Evolutionary conservation across 1,140 invertebrate genomes (phyloP), one percentile per base, ranked within the genome.

Genomic region (Zaprionus nigranus): DNA sequence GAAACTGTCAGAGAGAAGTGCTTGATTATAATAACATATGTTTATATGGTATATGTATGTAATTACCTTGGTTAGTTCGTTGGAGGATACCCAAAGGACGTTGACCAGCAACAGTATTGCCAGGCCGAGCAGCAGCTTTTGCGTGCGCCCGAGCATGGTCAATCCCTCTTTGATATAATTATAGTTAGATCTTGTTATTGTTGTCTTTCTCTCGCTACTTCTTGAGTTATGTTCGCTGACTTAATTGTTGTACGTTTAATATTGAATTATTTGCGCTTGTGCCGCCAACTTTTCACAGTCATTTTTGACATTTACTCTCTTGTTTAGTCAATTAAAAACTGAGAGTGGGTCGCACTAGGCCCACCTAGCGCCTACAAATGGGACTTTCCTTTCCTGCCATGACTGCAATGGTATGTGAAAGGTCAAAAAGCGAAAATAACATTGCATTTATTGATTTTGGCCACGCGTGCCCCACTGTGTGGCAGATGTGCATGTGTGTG

Each of bases 41-140:
- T 34, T 34, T 49, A 4, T 49, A 6, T 6, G 53, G 17, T 34
- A 34, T 34, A 34, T 34, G 30, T 11, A 34, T 34, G 0, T 17
- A 3, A 30, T 92, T 93, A 98, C 97, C 94, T 97, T 96, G 59
- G 96, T 97, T 13, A 98, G 93, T 93, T 98, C 97, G 20, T 96
- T 96, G 38, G 96, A 97, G 9, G 96, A 96, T 3, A 98, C 97
- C 97, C 97, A 98, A 75, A 98, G 97, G 26, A 98, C 93, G 93
- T 98, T 97, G 53, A 98, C 97, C 63, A 98, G 93, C 20, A 98
- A 87, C 38, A 98, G 93, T 77, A 98, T 94, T 69, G 96, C 93
- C 59, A 97, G 94, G 65, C 97, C 97, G 38, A 97, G 92, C 72
- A 97, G 92, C 13, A 98, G 94, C 75, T 96, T 95, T 87, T 97